These are phyloP conservation scores for Pyrgilauda ruficollis DNA, from an alignment of 2,113 vertebrate species.

Conservation along the genomic window DNA sequence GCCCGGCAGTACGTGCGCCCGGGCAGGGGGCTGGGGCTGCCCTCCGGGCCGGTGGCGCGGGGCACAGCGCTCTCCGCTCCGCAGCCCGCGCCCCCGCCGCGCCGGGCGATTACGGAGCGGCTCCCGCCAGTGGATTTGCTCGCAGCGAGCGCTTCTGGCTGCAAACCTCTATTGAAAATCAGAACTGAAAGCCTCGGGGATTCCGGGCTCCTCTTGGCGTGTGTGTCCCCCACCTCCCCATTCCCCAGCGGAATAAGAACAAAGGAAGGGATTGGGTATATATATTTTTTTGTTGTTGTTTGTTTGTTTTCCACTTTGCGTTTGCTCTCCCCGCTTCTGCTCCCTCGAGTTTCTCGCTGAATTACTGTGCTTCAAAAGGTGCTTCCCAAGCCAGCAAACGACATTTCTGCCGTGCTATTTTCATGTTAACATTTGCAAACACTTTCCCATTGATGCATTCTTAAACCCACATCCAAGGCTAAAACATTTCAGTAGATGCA, in stretches of 20 bases:
- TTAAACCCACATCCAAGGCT: neutral
- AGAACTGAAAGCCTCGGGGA: neutral
- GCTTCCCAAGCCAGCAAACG: neutral
- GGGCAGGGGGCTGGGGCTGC: no score
- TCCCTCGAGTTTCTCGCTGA: neutral
- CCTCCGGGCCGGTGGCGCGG: neutral
- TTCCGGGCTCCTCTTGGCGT: neutral
- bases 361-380: neutral
- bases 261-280: neutral
- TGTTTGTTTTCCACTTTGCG: neutral
- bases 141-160: neutral
- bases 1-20: neutral
- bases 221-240: accelerated
- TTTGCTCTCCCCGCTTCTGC: neutral
- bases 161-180: neutral
- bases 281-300: neutral
- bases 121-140: neutral
- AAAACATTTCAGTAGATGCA: neutral
- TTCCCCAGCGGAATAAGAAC: neutral
- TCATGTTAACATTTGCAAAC: neutral
- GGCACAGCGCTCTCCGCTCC: neutral
- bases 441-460: neutral
- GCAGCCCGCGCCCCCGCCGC: neutral
- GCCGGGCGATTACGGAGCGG: neutral
- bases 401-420: neutral